Conservation (phyloP, 2,113 vertebrate species). For the Pteronura brasiliensis region DNA sequence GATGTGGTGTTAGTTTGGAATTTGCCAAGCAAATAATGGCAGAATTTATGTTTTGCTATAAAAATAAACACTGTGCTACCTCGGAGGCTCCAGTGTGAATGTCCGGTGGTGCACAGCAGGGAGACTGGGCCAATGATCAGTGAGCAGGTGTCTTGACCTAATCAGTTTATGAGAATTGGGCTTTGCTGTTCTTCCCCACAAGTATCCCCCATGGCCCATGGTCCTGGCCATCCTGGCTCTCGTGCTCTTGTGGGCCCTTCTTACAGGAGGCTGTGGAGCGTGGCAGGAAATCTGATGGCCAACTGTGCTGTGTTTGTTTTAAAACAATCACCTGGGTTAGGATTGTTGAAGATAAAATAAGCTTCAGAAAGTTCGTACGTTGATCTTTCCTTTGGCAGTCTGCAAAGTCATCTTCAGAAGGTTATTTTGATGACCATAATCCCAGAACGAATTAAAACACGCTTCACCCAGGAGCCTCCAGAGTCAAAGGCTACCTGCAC, state of each 20-base stretch:
- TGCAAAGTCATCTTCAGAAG: background rate
- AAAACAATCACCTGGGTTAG: background rate
- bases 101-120: too few relatives aligned
- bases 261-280: rapidly evolving
- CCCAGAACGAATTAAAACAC: background rate
- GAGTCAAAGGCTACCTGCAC: background rate
- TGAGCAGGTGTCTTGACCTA: background rate
- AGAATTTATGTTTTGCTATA: background rate
- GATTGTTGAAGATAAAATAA: rapidly evolving
- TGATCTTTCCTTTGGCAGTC: background rate
- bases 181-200: background rate
- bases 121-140: background rate
- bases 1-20: background rate
- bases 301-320: background rate
- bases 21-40: background rate
- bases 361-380: background rate
- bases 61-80: rapidly evolving
- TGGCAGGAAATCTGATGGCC: rapidly evolving
- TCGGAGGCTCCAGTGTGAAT: rapidly evolving
- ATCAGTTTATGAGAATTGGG: background rate
- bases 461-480: rapidly evolving
- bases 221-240: rapidly evolving
- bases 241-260: background rate
- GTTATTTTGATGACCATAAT: background rate
- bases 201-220: rapidly evolving